Base-by-base conservation (phyloP, 1,140 invertebrate species). In the Calephelis virginiensis region DNA sequence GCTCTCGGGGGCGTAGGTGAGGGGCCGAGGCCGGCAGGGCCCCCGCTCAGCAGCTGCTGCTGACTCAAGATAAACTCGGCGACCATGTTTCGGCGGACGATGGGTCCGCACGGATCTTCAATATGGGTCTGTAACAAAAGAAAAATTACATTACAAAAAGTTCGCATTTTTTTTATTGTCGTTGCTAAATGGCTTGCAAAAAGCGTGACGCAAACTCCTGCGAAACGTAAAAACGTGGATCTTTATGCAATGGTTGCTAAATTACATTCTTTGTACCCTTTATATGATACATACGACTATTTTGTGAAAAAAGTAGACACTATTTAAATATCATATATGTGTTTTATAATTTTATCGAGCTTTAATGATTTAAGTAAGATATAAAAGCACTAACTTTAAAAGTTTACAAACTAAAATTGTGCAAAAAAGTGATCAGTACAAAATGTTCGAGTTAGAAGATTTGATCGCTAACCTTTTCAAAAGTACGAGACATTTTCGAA, bases 31-130 rank as follows among this genome's bases (percentile, higher is more conserved):
- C 71, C 72, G 10, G 75, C 74, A 6, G 73, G 84, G 8, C 77
- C 82, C 49, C 73, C 80, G 62, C 77, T 76, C 93, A 92, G 80
- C 93, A 93, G 72, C 94, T 92, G 82, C 92, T 93, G 93, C 87
- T 95, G 95, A 74, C 94, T 94, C 86, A 94, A 92, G 78, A 96
- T 95, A 85, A 96, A 95, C 92, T 96, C 95, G 91, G 95, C 95
- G 92, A 96, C 95, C 95, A 96, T 96, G 93, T 95, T 96, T 93
- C 93, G 94, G 92, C 94, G 94, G 88, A 91, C 89, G 77, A 82
- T 77, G 74, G 83, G 89, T 83, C 91, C 90, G 85, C 89, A 85
- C 82, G 86, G 78, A 80, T 89, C 82, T 78, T 88, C 80, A 77
- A 73, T 80, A 78, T 89, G 83, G 81, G 81, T 88, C 91, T 92